These are phyloP conservation scores for Danionella cerebrum DNA, from an alignment of 2,113 vertebrate genomes.

Conservation along the genomic window DNA sequence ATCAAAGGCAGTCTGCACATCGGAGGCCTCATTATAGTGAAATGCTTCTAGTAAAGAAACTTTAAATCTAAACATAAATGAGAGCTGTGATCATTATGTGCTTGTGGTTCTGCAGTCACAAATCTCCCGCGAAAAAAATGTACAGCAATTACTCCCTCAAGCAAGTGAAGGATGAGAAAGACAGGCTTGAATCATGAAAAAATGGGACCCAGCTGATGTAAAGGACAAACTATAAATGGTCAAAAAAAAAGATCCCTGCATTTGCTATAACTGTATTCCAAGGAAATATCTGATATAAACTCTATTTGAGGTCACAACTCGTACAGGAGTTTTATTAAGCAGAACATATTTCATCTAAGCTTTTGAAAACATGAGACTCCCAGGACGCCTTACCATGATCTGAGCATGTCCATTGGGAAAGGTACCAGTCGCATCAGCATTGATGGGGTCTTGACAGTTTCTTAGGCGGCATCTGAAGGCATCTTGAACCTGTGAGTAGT, in stretches of 20 bases:
- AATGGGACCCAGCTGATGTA: slow-evolving; percentile 46
- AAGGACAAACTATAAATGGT: slow-evolving; percentile 32
- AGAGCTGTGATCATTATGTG: slow-evolving; percentile 49
- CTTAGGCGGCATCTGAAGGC: slow-evolving; percentile 94
- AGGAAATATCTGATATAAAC: too few relatives aligned
- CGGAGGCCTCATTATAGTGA: slow-evolving; percentile 25
- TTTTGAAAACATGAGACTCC: neutral
- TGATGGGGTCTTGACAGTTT: slow-evolving; percentile 97
- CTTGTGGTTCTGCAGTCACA: slow-evolving; percentile 44
- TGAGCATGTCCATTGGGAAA: slow-evolving; percentile 98
- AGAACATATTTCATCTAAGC: neutral
- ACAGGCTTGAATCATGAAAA: slow-evolving; percentile 37
- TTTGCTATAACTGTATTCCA: too few relatives aligned
- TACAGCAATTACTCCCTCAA: slow-evolving; percentile 14
- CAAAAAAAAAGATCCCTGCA: too few relatives aligned
- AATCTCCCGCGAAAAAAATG: slow-evolving; percentile 32
- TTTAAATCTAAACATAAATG: slow-evolving; percentile 52
- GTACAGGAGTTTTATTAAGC: neutral
- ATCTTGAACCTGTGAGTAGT: slow-evolving; percentile 80
- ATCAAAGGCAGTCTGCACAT: neutral
- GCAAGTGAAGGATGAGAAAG: slow-evolving; percentile 42
- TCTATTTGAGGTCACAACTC: neutral
- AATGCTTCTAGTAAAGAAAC: slow-evolving; percentile 48
- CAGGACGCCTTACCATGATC: slow-evolving; percentile 93
- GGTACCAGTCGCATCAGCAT: slow-evolving; percentile 88